Evolutionary conservation across 2,888 invertebrate species (phyloP).

Genomic region (Tryphoninae sp.): DNA sequence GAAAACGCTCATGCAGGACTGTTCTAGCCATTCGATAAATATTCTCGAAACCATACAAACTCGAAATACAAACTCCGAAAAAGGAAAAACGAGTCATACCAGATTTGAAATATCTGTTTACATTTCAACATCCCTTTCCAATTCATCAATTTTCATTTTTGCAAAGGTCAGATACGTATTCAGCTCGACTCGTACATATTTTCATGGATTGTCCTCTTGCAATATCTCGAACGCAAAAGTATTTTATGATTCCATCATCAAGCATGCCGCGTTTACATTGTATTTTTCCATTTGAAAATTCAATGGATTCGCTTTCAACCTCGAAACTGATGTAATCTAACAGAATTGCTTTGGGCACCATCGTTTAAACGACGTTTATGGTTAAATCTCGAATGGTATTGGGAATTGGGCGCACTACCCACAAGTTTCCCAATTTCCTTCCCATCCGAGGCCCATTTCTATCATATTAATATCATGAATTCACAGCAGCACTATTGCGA

Average conservation of each 20-base stretch:
- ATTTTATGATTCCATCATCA: neutral
- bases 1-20: too few relatives aligned
- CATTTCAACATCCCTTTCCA: too few relatives aligned
- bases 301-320: neutral
- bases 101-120: too few relatives aligned
- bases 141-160: too few relatives aligned
- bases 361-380: neutral
- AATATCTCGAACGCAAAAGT: too few relatives aligned
- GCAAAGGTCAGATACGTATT: too few relatives aligned
- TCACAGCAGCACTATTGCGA: conserved; percentile 17
- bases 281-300: neutral
- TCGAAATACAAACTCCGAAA: too few relatives aligned
- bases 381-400: neutral
- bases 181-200: too few relatives aligned
- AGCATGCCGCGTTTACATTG: neutral
- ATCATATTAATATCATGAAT: conserved; percentile 30
- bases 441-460: conserved; percentile 54
- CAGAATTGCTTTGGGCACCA: neutral
- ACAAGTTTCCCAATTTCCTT: conserved; percentile 55
- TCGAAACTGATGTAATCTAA: neutral
- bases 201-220: too few relatives aligned
- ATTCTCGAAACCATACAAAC: too few relatives aligned
- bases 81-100: too few relatives aligned
- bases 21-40: too few relatives aligned
- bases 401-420: neutral